Base-by-base conservation (phyloP, 2,888 invertebrate species). In the Scrobipalpa atriplicella region DNA sequence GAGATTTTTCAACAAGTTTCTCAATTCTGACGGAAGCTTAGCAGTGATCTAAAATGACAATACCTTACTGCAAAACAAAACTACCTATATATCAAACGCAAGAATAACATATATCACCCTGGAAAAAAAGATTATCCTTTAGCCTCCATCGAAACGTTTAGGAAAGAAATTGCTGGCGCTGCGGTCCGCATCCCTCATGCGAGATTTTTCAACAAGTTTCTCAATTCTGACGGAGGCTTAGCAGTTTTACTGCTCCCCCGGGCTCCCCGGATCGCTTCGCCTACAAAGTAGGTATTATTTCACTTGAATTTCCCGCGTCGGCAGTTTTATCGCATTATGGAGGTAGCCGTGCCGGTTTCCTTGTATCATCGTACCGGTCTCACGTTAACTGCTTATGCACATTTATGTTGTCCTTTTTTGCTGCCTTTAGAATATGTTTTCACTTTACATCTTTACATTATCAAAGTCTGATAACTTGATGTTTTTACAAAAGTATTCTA, bases 1-100 rank as follows among this genome's bases (percentile, higher is more conserved):
- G 83, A 85, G 83, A 86, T 85, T 87, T 88, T 89, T 88, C 85
- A 87, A 84, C 86, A 86, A 86, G 83, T 87, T 86, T 86, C 85
- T 84, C 84, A 86, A 88, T 88, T 87, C 86, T 79, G 84, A n/a
- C n/a, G n/a, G n/a, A n/a, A n/a, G n/a, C n/a, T n/a, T n/a, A n/a
- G n/a, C n/a, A n/a, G n/a, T n/a, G n/a, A n/a, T n/a, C n/a, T n/a
- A n/a, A n/a, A n/a, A n/a, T n/a, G n/a, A n/a, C n/a, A n/a, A n/a
- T n/a, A n/a, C n/a, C n/a, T n/a, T n/a, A n/a, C n/a, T n/a, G n/a
- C n/a, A n/a, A n/a, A n/a, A n/a, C n/a, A n/a, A n/a, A n/a, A n/a
- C n/a, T n/a, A n/a, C n/a, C n/a, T n/a, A n/a, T n/a, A n/a, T n/a
- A n/a, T n/a, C n/a, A n/a, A n/a, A n/a, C n/a, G n/a, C n/a, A n/a